These are phyloP conservation scores for Misgurnus mizolepis DNA, from an alignment of 2,113 vertebrate species.

Conservation along the genomic window DNA sequence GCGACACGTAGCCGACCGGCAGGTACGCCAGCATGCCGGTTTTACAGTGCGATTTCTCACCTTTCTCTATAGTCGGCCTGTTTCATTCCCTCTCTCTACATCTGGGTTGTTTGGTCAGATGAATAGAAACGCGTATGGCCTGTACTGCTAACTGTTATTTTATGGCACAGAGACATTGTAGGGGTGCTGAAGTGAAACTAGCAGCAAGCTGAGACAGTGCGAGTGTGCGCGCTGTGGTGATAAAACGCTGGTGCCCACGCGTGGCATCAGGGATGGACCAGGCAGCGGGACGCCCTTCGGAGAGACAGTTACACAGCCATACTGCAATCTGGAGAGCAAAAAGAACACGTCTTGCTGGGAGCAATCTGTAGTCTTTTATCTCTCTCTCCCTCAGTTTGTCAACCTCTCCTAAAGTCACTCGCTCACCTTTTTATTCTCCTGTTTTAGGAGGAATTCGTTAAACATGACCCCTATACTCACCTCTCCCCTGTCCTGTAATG, in stretches of 20 bases:
- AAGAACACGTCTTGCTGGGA: constrained; percentile 71
- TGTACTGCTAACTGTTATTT: constrained; percentile 33
- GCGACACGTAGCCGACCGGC: constrained; percentile 21
- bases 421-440: constrained; percentile 24
- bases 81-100: constrained; percentile 4
- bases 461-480: constrained; percentile 66
- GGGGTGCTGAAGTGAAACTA: background rate
- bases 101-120: constrained; percentile 26
- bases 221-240: constrained; percentile 52
- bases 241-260: constrained; percentile 8
- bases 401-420: constrained; percentile 51
- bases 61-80: constrained; percentile 33
- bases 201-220: constrained; percentile 28
- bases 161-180: constrained; percentile 5
- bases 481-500: constrained; percentile 49
- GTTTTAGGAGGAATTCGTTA: constrained; percentile 72
- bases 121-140: background rate
- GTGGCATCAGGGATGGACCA: constrained; percentile 38
- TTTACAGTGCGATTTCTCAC: constrained; percentile 45
- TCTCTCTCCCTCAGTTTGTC: constrained; percentile 16
- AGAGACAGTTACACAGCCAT: constrained; percentile 39
- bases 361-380: constrained; percentile 68
- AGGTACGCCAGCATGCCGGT: constrained; percentile 21
- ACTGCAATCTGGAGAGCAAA: constrained; percentile 58
- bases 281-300: constrained; percentile 36